A percentile compares a stretch with the other conserved stretches of the same genome.
Conservation (phyloP, 2,797 vertebrate genomes). For the Netta rufina region DNA sequence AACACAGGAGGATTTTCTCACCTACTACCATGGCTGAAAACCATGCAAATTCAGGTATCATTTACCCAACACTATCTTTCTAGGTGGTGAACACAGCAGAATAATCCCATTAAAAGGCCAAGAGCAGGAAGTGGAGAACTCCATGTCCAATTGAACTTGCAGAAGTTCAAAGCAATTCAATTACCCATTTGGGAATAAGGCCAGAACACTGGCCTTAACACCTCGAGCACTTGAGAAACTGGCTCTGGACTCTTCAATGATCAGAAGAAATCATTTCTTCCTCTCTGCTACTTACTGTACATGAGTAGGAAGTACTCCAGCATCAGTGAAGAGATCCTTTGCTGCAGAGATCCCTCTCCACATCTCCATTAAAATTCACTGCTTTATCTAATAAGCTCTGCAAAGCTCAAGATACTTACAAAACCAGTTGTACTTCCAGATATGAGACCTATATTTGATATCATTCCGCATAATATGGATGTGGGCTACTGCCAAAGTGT, state of each 20-base stretch:
- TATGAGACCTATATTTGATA: conserved; percentile 9
- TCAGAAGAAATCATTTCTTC: conserved; percentile 36
- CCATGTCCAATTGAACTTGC: conserved; percentile 42
- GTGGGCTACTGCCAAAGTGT: conserved; percentile 43
- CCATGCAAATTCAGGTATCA: background rate
- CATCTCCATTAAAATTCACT: conserved; percentile 24
- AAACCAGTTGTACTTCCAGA: background rate
- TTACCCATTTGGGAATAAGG: conserved; percentile 59
- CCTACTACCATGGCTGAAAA: background rate
- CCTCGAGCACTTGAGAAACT: conserved; percentile 48
- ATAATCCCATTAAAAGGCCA: conserved; percentile 37
- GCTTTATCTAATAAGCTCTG: conserved; percentile 18
- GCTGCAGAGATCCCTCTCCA: conserved; percentile 20
- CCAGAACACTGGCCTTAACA: conserved; percentile 56
- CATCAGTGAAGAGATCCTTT: conserved; percentile 12
- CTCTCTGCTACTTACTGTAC: background rate
- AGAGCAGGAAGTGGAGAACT: background rate
- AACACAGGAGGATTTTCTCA: background rate
- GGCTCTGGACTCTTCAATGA: conserved; percentile 50
- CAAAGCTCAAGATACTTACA: background rate
- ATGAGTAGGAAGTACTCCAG: background rate
- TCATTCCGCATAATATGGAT: conserved; percentile 19
- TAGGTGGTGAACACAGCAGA: conserved; percentile 27
- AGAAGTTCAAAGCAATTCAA: conserved; percentile 64
- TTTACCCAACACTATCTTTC: background rate